A percentile compares a stretch with the other conserved stretches of the same genome.
Conservation (phyloP, 2,888 invertebrate species). For the Asteroscopus sphinx region DNA sequence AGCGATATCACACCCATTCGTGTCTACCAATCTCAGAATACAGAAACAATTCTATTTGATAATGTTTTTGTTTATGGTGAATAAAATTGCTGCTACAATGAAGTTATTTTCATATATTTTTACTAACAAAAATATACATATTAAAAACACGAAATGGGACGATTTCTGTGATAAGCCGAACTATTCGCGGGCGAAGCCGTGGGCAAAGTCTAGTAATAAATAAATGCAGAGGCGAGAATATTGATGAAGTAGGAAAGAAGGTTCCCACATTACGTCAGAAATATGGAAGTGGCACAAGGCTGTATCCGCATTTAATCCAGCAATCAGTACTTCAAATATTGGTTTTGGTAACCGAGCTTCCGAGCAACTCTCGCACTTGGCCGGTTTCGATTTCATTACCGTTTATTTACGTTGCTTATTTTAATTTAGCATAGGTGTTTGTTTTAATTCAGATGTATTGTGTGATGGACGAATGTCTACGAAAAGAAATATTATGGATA, state of each 20-base stretch:
- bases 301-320: slow-evolving; percentile 59
- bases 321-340: slow-evolving; percentile 61
- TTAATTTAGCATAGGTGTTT: slow-evolving; percentile 36
- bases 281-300: slow-evolving; percentile 50
- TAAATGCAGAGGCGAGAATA: neutral
- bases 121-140: too few species aligned
- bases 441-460: slow-evolving; percentile 8
- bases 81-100: too few species aligned
- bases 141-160: too few species aligned
- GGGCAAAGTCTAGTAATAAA: neutral
- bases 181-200: too few species aligned
- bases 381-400: slow-evolving; percentile 54
- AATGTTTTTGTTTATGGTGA: too few species aligned
- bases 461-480: neutral
- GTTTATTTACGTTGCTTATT: slow-evolving; percentile 43
- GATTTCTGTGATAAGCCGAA: too few species aligned
- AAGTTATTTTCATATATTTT: too few species aligned
- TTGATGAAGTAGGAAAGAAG: slow-evolving; percentile 9
- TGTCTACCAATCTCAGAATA: too few species aligned
- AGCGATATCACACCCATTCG: too few species aligned
- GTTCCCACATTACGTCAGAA: slow-evolving; percentile 38
- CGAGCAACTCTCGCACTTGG: slow-evolving; percentile 47
- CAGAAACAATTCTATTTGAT: too few species aligned
- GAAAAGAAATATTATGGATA: too few species aligned
- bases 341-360: slow-evolving; percentile 51